These are phyloP conservation scores for Neria commutata DNA, from an alignment of 2,888 invertebrate genomes.

Conservation along the genomic window DNA sequence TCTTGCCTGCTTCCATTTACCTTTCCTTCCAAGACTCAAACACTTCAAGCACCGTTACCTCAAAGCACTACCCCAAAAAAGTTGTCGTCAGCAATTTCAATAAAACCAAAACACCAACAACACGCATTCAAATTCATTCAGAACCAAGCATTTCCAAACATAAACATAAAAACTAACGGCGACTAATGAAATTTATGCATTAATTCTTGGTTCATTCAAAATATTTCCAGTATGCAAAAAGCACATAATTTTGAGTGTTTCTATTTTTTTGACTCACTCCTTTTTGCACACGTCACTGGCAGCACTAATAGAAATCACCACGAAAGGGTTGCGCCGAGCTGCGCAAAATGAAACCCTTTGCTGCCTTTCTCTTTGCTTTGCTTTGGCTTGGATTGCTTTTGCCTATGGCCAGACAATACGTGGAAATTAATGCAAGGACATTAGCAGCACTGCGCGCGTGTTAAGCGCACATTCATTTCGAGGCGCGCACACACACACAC, in stretches of 20 bases:
- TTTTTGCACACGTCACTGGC: slow-evolving; percentile 37
- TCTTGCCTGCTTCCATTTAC: too few species aligned
- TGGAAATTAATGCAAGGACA: slow-evolving; percentile 37
- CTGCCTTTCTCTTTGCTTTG: slow-evolving; percentile 8
- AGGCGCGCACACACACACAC: neutral
- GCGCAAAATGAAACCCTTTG: slow-evolving; percentile 33
- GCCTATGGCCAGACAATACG: slow-evolving; percentile 32
- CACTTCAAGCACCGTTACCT: too few species aligned
- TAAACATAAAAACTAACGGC: slow-evolving; percentile 13
- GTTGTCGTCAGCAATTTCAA: too few species aligned
- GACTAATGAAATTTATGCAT: slow-evolving; percentile 34
- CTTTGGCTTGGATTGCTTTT: neutral
- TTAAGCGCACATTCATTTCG: slow-evolving; percentile 45
- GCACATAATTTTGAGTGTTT: slow-evolving; percentile 38
- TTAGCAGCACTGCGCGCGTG: slow-evolving; percentile 36
- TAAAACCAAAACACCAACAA: slow-evolving; percentile 4
- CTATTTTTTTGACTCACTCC: neutral
- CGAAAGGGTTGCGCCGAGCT: slow-evolving; percentile 38
- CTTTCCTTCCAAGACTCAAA: too few species aligned
- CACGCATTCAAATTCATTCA: slow-evolving; percentile 19
- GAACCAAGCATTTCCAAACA: slow-evolving; percentile 19
- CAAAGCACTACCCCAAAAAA: too few species aligned
- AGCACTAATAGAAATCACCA: neutral
- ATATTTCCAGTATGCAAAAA: slow-evolving; percentile 51
- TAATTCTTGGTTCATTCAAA: too few species aligned